Base-by-base conservation (phyloP, 2,888 invertebrate species). In the Coleophora deauratella region DNA sequence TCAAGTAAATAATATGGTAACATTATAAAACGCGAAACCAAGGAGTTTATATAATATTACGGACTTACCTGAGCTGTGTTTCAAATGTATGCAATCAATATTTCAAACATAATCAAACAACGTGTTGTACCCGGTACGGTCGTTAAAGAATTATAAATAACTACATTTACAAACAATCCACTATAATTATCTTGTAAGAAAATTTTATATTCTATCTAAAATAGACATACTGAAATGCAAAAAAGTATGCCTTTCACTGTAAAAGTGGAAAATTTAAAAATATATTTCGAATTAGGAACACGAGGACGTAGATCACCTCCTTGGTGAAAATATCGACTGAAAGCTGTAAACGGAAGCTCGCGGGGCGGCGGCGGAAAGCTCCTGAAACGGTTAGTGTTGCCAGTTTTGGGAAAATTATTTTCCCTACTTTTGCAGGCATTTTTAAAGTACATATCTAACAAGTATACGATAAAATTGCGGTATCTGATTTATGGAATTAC, bases 281-380 rank as follows among this genome's bases (percentile, higher is more conserved):
- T 11, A 33, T 13, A 11, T 11, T 33, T 11, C 33, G 33, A 12
- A 33, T 3, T 21, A 21, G 21, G 21, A 21, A 21, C 21, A 6
- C 21, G 32, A 33, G 44, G 42, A 47, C 51, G 49, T 50, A 46
- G 33, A 21, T 31, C 40, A 37, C 49, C 47, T 47, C 49, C 54
- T 52, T 56, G 49, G 51, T 47, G 50, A 52, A 57, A 62, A 52
- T 73, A 73, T 73, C 71, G 73, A 73, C 73, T 72, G 66, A 63
- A 59, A 50, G 44, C 41, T 21, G 21, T 21, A 21, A 21, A 6
- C 6, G 21, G 3, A 21, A 45, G 43, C 39, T 39, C 45, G 6
- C 21, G 21, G 21, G 21, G 21, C 3, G 21, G 21, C 21, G 21
- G 21, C 21, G 21, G 21, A 21, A 21, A 21, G 21, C 21, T 21